These are phyloP conservation scores for Megalops cyprinoides DNA, from an alignment of 2,797 vertebrate genomes.

Conservation along the genomic window DNA sequence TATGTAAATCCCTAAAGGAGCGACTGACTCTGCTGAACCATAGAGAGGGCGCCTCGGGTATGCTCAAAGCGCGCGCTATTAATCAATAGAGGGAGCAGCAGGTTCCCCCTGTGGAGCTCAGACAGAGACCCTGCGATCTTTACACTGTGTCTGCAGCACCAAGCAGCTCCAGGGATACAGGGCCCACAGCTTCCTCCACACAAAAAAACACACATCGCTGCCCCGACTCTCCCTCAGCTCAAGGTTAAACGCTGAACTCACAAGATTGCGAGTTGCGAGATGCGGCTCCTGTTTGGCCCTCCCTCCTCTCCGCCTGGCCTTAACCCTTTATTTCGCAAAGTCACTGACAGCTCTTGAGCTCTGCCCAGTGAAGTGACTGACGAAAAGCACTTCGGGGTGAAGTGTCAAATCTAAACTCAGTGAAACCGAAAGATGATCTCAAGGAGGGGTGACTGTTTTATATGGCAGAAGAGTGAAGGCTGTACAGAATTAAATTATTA, in stretches of 20 bases:
- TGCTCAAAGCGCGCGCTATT: neutral
- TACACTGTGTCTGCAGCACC: neutral
- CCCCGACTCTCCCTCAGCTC: constrained; percentile 1
- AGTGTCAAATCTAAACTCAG: no score
- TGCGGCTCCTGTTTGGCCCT: neutral
- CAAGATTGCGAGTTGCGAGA: neutral
- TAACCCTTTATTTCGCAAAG: neutral
- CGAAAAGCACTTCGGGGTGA: no score
- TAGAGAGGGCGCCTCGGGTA: neutral
- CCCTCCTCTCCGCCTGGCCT: constrained; percentile 1
- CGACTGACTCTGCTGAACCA: neutral
- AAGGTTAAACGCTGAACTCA: constrained; percentile 31
- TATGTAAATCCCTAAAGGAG: neutral
- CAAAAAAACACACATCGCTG: neutral
- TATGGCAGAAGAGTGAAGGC: no score
- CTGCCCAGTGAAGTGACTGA: no score
- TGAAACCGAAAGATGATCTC: no score
- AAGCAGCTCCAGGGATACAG: neutral
- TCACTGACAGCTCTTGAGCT: constrained; percentile 14
- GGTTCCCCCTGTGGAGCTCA: neutral
- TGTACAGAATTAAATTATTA: no score
- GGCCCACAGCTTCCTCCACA: constrained; percentile 5
- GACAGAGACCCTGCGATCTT: neutral
- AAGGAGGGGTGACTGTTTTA: no score
- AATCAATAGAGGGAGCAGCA: constrained; percentile 25